These are phyloP conservation scores for Urechis unicinctus DNA, from an alignment of 2,888 invertebrate species.

Conservation along the genomic window DNA sequence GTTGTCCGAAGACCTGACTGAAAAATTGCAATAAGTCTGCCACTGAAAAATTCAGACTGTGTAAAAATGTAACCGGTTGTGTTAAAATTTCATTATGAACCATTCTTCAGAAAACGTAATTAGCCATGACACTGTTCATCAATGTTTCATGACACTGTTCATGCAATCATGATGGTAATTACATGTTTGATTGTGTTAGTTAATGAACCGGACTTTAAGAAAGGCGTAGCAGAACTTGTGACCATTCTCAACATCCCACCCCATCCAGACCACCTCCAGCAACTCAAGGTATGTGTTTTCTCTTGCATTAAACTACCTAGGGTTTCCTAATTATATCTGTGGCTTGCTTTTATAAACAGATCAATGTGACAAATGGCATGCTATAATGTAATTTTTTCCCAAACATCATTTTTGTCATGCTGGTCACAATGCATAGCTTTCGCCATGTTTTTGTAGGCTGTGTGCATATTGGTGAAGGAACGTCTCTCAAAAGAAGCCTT, in stretches of 20 bases:
- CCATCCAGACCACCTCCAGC: slow-evolving; percentile 74
- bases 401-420: background rate
- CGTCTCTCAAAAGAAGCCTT: slow-evolving; percentile 56
- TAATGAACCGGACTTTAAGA: slow-evolving; percentile 72
- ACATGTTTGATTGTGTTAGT: slow-evolving; percentile 57
- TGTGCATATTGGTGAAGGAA: slow-evolving; percentile 38
- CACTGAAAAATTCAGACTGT: too few relatives aligned
- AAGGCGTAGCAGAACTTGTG: slow-evolving; percentile 73
- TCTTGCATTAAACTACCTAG: too few relatives aligned
- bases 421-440: too few relatives aligned
- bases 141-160: background rate
- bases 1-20: too few relatives aligned
- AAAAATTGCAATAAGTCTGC: too few relatives aligned
- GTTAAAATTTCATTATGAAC: too few relatives aligned
- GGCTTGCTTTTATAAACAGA: too few relatives aligned
- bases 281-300: slow-evolving; percentile 59
- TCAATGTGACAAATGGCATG: too few relatives aligned
- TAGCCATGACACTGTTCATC: too few relatives aligned
- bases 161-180: background rate
- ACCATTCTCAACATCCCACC: slow-evolving; percentile 71
- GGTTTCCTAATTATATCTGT: too few relatives aligned
- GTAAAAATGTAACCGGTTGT: too few relatives aligned
- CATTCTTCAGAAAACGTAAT: too few relatives aligned
- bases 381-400: background rate
- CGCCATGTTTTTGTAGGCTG: slow-evolving; percentile 39